Evolutionary conservation across 1,140 invertebrate genomes (phyloP), one percentile per base, ranked within the genome.

Genomic region (Proales similis): DNA sequence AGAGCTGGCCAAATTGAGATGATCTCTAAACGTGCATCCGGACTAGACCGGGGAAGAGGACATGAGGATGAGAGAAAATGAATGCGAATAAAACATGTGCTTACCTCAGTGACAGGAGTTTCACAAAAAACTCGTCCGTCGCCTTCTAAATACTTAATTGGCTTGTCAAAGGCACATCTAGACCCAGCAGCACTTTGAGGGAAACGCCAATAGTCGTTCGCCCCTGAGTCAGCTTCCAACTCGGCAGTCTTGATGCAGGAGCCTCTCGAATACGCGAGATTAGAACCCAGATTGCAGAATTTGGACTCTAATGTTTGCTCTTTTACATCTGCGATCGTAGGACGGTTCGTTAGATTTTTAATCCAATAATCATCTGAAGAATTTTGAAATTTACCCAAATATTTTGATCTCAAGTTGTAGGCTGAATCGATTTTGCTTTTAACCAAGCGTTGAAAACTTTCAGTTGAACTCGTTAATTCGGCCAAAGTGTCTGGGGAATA

Each of bases 161-260:
- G 51, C 6, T 36, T n/a, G 4, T 57, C 12, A 26, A 30, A 57
- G 4, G 30, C 1, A 26, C 51, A 57, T 42, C 36, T n/a, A 39
- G 30, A 43, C 5, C 36, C 39, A 5, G 17, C 20, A 9, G 20
- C 2, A 3, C 36, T 6, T 42, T 42, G 51, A 12, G 51, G 38
- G 45, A 57, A 57, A 9, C 51, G 33, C 29, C 39, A 57, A 42
- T 29, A 57, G 1, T 57, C 51, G 4, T 2, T 57, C 11, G 51
- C 19, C 11, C 30, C 20, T 2, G 6, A 42, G 36, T 42, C 20
- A 3, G 12, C 3, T 22, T 24, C 7, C 17, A n/a, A 19, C 2
- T 57, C 22, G 11, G 36, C 19, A 27, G 29, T 12, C 30, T 42
- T 26, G 17, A 57, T 19, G 32, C 51, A 57, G 12, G 51, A 26